phyloP scores from a whole-genome alignment of 2,888 invertebrate genomes.

The Biston stratarius region DNA sequence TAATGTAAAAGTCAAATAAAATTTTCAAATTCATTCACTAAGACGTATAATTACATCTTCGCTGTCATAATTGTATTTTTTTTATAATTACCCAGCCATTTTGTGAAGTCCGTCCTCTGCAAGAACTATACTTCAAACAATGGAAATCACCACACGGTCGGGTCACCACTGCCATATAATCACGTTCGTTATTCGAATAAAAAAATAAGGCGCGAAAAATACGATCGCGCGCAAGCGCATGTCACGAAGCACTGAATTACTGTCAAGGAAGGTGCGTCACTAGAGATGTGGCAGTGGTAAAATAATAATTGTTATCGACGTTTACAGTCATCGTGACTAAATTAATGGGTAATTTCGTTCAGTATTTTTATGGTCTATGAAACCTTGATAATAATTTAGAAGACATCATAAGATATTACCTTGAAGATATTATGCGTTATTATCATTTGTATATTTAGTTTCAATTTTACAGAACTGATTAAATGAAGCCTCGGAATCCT shows the following conservation, averaged over 20 bases:
- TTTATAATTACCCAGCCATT: constrained; percentile 71
- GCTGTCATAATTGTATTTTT: neutral
- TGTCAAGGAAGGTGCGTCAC: constrained; percentile 67
- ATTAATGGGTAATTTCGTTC: neutral
- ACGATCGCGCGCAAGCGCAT: constrained; percentile 79
- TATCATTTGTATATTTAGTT: neutral
- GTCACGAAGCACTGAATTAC: constrained; percentile 75
- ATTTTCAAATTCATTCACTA: constrained; percentile 14
- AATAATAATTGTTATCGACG: constrained; percentile 36
- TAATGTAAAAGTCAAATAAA: too few relatives aligned
- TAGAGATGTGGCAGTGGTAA: constrained; percentile 44
- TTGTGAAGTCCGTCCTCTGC: constrained; percentile 65
- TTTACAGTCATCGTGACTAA: constrained; percentile 21
- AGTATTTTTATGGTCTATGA: constrained; percentile 11
- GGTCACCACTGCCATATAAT: constrained; percentile 83
- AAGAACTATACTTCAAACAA: constrained; percentile 69
- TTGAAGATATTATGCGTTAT: constrained; percentile 1
- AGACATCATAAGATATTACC: constrained; percentile 14
- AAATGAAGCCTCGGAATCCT: too few relatives aligned
- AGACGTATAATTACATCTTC: neutral
- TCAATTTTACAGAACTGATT: neutral
- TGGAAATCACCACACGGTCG: constrained; percentile 76
- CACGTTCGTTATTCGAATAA: constrained; percentile 57
- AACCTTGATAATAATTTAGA: constrained; percentile 3
- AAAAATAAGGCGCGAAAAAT: constrained; percentile 54